Conservation (phyloP, 2,113 vertebrate genomes). For the Oreochromis aureus region DNA sequence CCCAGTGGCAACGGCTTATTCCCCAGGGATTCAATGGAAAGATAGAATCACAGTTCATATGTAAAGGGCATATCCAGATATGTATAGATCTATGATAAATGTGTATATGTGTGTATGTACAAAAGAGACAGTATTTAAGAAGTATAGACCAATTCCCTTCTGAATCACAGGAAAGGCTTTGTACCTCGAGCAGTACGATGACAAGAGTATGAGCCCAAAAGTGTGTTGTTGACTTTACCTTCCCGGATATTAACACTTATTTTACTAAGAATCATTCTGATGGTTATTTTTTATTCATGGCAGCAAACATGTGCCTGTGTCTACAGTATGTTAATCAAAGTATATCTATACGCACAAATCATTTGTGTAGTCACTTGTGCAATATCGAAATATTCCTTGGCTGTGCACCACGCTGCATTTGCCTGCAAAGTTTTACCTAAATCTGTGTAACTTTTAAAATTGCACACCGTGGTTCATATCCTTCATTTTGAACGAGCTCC, state of each 20-base stretch:
- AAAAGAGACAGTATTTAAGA: slow-evolving; percentile 60
- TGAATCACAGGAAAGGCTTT: slow-evolving; percentile 12
- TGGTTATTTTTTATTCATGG: slow-evolving; percentile 40
- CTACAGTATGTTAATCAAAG: slow-evolving; percentile 22
- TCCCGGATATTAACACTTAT: slow-evolving; percentile 5
- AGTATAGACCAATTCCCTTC: slow-evolving; percentile 24
- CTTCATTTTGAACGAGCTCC: neutral
- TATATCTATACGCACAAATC: slow-evolving; percentile 35
- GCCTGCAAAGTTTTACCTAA: neutral
- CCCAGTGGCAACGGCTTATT: slow-evolving; percentile 47
- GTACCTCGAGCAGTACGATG: neutral
- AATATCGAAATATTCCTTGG: slow-evolving; percentile 33
- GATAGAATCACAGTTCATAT: slow-evolving; percentile 59
- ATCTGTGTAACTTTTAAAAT: neutral
- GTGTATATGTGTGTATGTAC: slow-evolving; percentile 61
- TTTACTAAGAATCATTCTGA: slow-evolving; percentile 28
- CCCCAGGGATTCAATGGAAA: slow-evolving; percentile 79
- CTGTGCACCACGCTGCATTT: neutral
- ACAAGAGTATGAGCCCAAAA: neutral
- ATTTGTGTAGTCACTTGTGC: slow-evolving; percentile 41
- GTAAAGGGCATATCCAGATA: slow-evolving; percentile 47
- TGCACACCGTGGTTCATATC: neutral
- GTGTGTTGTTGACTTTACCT: neutral
- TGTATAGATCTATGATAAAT: slow-evolving; percentile 57
- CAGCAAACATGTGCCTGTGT: slow-evolving; percentile 47